Evolutionary conservation across 2,113 vertebrate species (phyloP).

Genomic region (Centropus unirufus): DNA sequence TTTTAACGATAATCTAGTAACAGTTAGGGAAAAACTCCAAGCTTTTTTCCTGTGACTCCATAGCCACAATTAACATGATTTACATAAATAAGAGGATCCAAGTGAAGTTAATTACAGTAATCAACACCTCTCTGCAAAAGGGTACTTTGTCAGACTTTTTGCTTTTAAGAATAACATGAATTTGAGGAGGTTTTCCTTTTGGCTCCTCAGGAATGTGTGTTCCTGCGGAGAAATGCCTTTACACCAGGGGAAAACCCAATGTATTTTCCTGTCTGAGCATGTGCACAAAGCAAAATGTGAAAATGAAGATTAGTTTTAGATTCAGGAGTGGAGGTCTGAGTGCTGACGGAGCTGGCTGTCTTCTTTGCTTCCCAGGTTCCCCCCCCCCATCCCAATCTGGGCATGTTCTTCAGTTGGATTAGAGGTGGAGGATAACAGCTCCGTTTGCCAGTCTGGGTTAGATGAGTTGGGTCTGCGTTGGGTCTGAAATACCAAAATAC

Average conservation of each 20-base stretch:
- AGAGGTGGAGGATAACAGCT: not conserved
- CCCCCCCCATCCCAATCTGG: not conserved
- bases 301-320: not conserved
- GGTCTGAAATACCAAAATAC: not conserved
- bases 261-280: not conserved
- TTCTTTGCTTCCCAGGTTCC: not conserved
- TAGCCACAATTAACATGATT: conserved; percentile 30
- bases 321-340: not conserved
- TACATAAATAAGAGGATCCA: conserved; percentile 29
- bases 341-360: not conserved
- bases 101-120: conserved; percentile 55
- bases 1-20: conserved; percentile 18
- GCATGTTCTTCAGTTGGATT: not conserved
- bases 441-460: not conserved
- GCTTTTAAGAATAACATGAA: conserved; percentile 5
- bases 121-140: conserved; percentile 21
- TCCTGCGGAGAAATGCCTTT: conserved; percentile 1
- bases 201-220: not conserved
- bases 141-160: not conserved
- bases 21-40: not conserved
- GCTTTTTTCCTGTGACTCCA: conserved; percentile 20
- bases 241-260: not conserved
- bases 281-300: not conserved
- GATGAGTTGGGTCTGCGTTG: not conserved
- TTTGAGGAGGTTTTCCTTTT: conserved; percentile 10